These are phyloP conservation scores for Bubo bubo DNA, from an alignment of 2,113 vertebrate genomes.

Conservation along the genomic window DNA sequence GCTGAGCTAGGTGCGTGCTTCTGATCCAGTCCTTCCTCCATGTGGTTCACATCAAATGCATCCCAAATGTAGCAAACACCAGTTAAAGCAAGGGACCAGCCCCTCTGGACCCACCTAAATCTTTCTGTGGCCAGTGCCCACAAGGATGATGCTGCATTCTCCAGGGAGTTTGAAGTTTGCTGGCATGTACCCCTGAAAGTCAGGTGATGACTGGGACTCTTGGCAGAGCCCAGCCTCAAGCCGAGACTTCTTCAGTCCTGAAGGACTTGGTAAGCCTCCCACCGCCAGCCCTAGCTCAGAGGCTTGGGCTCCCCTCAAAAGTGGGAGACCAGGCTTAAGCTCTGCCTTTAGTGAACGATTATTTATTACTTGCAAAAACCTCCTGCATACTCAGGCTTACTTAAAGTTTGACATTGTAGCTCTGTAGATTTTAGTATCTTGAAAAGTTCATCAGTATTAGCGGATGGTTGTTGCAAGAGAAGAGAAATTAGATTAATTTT, in stretches of 20 bases:
- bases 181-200: background rate
- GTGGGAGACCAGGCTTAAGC: background rate
- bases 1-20: background rate
- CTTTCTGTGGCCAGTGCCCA: background rate
- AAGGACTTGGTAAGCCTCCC: background rate
- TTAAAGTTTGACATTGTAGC: background rate
- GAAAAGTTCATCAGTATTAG: background rate
- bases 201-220: background rate
- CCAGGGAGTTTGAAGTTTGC: background rate
- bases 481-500: background rate
- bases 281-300: background rate
- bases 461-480: background rate
- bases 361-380: background rate
- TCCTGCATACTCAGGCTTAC: background rate
- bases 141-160: background rate
- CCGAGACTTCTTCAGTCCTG: background rate
- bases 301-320: background rate
- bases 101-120: background rate
- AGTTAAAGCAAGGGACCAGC: background rate
- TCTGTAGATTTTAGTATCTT: background rate
- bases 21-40: background rate
- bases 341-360: background rate
- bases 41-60: rapidly evolving
- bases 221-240: background rate
- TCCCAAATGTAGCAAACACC: background rate